Conservation (phyloP, 64 coral and sea anemone species). For the Pachyseris speciosa region DNA sequence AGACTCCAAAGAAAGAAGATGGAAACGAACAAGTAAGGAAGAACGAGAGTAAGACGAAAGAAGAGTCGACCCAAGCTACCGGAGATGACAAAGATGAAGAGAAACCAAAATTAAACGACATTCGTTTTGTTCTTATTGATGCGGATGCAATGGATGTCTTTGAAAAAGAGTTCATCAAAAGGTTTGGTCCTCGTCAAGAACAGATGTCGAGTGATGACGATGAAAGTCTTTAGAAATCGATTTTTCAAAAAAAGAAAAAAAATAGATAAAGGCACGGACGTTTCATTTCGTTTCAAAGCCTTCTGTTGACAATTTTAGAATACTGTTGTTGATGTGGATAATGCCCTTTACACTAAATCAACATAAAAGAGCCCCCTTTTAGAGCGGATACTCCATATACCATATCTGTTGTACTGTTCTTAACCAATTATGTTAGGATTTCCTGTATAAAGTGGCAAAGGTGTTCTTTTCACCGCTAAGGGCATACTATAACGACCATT, state of each 20-base stretch:
- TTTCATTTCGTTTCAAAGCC: no score
- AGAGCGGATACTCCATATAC: no score
- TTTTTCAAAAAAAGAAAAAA: not conserved
- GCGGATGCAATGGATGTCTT: constrained; percentile 55
- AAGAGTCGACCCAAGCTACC: not conserved
- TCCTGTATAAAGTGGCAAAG: no score
- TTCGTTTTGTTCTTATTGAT: constrained; percentile 83
- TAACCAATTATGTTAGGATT: no score
- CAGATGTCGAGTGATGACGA: not conserved
- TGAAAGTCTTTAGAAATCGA: not conserved
- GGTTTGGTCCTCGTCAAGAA: constrained; percentile 10
- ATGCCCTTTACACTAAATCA: no score
- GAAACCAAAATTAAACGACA: constrained; percentile 4
- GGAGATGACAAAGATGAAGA: not conserved
- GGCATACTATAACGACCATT: no score
- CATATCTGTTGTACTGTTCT: no score
- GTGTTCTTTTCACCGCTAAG: no score
- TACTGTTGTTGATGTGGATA: no score
- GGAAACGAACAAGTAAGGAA: not conserved
- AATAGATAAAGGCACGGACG: no score
- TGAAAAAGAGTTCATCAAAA: constrained; percentile 41
- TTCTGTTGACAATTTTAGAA: no score
- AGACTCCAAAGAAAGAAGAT: not conserved
- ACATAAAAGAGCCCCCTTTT: no score
- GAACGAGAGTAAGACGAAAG: not conserved